Conservation (phyloP, 2,113 vertebrate species). For the Mobula hypostoma region DNA sequence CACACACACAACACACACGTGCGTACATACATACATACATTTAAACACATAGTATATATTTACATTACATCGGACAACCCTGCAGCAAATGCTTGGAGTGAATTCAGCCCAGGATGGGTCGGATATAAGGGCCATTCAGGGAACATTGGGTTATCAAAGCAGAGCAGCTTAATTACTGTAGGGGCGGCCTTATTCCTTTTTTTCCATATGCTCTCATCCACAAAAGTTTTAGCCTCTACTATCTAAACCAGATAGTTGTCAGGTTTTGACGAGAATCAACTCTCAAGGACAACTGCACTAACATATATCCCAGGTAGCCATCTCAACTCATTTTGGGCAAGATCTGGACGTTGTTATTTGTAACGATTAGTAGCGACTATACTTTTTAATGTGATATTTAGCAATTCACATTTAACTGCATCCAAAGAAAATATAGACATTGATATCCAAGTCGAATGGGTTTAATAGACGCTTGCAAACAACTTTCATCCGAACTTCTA, state of each 20-base stretch:
- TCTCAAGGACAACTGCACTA: neutral
- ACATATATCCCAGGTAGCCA: neutral
- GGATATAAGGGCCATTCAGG: neutral
- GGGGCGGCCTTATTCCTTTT: neutral
- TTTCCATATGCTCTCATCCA: neutral
- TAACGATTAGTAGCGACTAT: neutral
- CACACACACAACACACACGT: too few species aligned
- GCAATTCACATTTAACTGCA: neutral
- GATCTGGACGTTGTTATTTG: neutral
- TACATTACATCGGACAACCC: neutral
- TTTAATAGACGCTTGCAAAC: neutral
- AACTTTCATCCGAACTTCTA: neutral
- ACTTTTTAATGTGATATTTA: neutral
- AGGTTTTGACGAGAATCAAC: neutral
- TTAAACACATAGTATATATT: neutral
- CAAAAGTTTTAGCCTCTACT: neutral
- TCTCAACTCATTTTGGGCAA: neutral
- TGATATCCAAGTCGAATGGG: neutral
- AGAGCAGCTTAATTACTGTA: neutral
- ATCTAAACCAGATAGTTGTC: neutral
- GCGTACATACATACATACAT: too few species aligned
- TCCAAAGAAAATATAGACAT: neutral
- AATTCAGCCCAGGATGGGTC: too few species aligned
- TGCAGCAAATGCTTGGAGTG: neutral
- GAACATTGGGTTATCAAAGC: neutral